Base-by-base conservation (phyloP, 2,113 vertebrate species). In the Thomomys bottae region DNA sequence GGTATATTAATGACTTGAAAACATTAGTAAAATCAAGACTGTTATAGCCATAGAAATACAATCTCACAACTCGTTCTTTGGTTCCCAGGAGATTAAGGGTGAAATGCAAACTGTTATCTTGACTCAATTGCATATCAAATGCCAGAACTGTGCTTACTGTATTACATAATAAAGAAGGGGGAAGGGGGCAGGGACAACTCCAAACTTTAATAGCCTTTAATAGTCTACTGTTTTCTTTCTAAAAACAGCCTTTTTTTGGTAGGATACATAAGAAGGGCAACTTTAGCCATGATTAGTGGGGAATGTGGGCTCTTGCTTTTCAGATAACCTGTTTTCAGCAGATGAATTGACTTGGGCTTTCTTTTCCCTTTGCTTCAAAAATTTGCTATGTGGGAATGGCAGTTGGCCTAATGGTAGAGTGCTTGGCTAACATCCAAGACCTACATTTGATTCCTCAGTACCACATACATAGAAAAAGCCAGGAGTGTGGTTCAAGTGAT, bases 331-430 rank as follows among this genome's bases (percentile, higher is more conserved):
- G 14, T 38, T 17, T 90, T 59, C 9, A 64, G n/a, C 54, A 63
- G 66, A 40, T 1, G n/a, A 28, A 11, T 81, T 21, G 61, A 68
- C 84, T 73, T 26, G 30, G 83, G 21, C 45, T 77, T 61, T 68
- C 34, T 30, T 90, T 94, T 91, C 21, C 34, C 66, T 45, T 87
- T 59, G 63, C 38, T 89, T 64, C 7, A 63, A 32, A 90, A n/a
- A 42, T 93, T n/a, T 71, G 36, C 40, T 90, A 17, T 72, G 20
- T 21, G 81, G 45, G 45, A 11, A 6, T 45, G 45, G 45, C 45
- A n/a, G n/a, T 90, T n/a, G n/a, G n/a, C n/a, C n/a, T n/a, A n/a
- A n/a, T n/a, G n/a, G n/a, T n/a, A n/a, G n/a, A n/a, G n/a, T n/a
- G n/a, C n/a, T n/a, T n/a, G n/a, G n/a, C n/a, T n/a, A n/a, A n/a